These are phyloP conservation scores for Bufo gargarizans DNA, from an alignment of 2,113 vertebrate genomes.

Conservation along the genomic window DNA sequence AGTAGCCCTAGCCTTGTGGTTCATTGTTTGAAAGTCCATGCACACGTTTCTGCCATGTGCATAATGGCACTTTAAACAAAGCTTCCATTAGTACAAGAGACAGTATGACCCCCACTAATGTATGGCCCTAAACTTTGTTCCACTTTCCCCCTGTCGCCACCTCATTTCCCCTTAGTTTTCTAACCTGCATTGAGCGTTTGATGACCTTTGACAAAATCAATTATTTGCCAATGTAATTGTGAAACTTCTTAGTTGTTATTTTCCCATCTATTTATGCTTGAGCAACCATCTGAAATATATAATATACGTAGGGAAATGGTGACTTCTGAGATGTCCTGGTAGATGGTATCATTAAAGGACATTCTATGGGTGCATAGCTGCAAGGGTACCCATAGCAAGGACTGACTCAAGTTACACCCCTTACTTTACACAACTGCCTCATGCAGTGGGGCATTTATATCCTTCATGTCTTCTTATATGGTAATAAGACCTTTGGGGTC, in stretches of 20 bases:
- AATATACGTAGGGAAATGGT: neutral
- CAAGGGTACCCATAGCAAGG: too few species aligned
- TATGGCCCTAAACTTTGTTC: neutral
- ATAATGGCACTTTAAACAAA: too few species aligned
- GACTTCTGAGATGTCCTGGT: neutral
- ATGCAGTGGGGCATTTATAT: too few species aligned
- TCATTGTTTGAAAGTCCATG: too few species aligned
- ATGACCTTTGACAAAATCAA: constrained; percentile 3
- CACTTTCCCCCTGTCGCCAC: neutral
- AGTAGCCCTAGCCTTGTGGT: too few species aligned
- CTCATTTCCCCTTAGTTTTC: neutral
- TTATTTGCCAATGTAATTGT: constrained; percentile 13
- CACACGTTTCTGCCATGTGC: too few species aligned
- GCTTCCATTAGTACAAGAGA: too few species aligned
- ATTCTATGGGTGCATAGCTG: neutral
- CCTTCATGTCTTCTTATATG: too few species aligned
- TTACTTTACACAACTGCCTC: too few species aligned
- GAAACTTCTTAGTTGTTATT: neutral
- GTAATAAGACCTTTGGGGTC: too few species aligned
- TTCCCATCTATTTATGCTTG: neutral
- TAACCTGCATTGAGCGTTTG: neutral
- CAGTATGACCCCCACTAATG: too few species aligned
- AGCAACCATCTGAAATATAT: neutral
- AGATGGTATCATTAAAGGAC: neutral
- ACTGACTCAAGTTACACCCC: too few species aligned